These are phyloP conservation scores for Zoanthus sansibaricus DNA, from an alignment of 92 coral and sea anemone genomes.

Conservation along the genomic window DNA sequence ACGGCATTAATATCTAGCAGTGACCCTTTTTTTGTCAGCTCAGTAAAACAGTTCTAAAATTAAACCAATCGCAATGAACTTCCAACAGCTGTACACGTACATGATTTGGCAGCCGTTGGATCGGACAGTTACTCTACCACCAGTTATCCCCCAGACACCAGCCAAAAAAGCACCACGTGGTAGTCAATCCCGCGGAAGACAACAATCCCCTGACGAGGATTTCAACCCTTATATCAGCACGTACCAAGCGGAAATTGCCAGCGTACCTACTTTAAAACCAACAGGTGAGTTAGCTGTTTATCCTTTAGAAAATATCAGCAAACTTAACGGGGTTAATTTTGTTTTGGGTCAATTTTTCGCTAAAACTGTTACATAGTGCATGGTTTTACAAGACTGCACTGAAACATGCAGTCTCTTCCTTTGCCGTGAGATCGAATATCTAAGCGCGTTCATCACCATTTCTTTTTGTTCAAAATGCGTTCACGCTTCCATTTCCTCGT, in stretches of 20 bases:
- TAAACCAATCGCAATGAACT: background rate
- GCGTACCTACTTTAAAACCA: conserved; percentile 61
- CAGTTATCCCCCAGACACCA: conserved; percentile 59
- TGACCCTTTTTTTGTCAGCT: background rate
- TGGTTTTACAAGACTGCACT: too few species aligned
- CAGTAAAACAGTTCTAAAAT: background rate
- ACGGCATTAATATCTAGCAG: background rate
- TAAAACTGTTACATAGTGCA: too few species aligned
- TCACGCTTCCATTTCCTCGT: too few species aligned
- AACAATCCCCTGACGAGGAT: conserved; percentile 33
- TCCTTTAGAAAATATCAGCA: background rate
- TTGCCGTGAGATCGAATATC: too few species aligned
- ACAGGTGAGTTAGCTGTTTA: conserved; percentile 44
- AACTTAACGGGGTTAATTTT: background rate
- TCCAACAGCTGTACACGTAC: conserved; percentile 75
- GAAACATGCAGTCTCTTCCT: too few species aligned
- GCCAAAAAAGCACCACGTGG: conserved; percentile 42
- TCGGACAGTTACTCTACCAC: conserved; percentile 42
- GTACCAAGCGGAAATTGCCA: conserved; percentile 77
- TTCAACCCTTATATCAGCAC: conserved; percentile 62
- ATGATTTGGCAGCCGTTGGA: conserved; percentile 91
- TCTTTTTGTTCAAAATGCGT: too few species aligned
- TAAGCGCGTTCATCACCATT: too few species aligned
- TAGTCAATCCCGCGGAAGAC: conserved; percentile 36
- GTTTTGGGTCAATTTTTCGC: too few species aligned